A percentile compares a stretch with the other conserved stretches of the same genome.
These are phyloP conservation scores for Orthosia cruda DNA, from an alignment of 2,888 invertebrate species.

Conservation along the genomic window DNA sequence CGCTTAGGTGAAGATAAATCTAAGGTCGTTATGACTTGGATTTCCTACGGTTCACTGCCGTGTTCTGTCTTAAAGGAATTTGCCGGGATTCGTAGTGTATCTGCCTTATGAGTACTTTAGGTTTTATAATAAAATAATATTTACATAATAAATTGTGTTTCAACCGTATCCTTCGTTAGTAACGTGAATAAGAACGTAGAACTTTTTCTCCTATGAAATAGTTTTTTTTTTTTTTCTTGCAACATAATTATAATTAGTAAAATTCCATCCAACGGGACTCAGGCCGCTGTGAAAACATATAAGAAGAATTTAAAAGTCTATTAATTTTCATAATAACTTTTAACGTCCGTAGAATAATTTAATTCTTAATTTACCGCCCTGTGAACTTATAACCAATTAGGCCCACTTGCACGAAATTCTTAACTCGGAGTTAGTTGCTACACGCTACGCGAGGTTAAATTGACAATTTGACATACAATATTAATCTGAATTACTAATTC, in stretches of 20 bases:
- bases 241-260: background rate
- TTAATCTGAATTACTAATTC: too few species aligned
- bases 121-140: background rate
- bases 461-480: too few species aligned
- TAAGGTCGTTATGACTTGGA: background rate
- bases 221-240: background rate
- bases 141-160: background rate
- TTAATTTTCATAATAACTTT: conserved; percentile 20
- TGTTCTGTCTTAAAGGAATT: too few species aligned
- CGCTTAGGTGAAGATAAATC: background rate
- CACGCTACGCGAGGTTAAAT: too few species aligned
- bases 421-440: too few species aligned
- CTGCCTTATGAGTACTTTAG: too few species aligned
- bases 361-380: conserved; percentile 56
- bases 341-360: conserved; percentile 6
- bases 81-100: too few species aligned
- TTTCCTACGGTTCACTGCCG: background rate
- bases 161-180: background rate
- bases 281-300: background rate
- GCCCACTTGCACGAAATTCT: too few species aligned
- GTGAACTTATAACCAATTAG: conserved; percentile 67
- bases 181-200: background rate
- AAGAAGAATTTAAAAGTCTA: background rate
- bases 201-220: background rate
- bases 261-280: background rate